Percentiles rank a stretch among this genome's conserved stretches.
These are phyloP conservation scores for Acanthopagrus latus DNA, from an alignment of 2,797 vertebrate genomes.

Conservation along the genomic window DNA sequence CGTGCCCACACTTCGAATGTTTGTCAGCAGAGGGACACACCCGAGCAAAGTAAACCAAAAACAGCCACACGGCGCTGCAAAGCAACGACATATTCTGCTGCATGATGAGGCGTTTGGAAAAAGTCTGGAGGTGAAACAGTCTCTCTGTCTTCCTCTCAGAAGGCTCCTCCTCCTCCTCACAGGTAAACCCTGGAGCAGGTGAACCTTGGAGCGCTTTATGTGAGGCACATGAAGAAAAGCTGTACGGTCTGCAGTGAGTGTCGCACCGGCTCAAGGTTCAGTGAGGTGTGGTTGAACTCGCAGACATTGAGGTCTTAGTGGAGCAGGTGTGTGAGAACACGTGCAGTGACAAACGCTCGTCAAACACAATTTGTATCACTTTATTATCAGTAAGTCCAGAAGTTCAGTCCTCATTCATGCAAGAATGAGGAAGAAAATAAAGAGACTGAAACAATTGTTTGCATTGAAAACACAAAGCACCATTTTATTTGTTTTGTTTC, in stretches of 20 bases:
- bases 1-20: conserved; percentile 7
- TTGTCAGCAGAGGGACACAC: conserved; percentile 23
- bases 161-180: conserved; percentile 9
- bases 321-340: not conserved
- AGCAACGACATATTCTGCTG: conserved; percentile 23
- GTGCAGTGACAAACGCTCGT: not conserved
- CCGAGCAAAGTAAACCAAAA: conserved; percentile 71
- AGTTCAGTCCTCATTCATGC: too few species aligned
- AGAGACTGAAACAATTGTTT: conserved; percentile 8
- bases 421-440: not conserved
- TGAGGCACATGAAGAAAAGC: conserved; percentile 13
- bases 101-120: conserved; percentile 49
- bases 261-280: conserved; percentile 63
- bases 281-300: conserved; percentile 47
- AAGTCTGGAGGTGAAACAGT: not conserved
- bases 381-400: conserved; percentile 42
- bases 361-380: not conserved
- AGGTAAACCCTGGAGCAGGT: conserved; percentile 22
- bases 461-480: conserved; percentile 39
- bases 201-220: conserved; percentile 44
- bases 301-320: not conserved
- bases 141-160: not conserved
- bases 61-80: conserved; percentile 41
- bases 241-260: not conserved
- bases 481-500: conserved; percentile 13